Evolutionary conservation across 2,888 invertebrate genomes (phyloP), one percentile per base, ranked within the genome.

Genomic region (Sisyra terminalis): DNA sequence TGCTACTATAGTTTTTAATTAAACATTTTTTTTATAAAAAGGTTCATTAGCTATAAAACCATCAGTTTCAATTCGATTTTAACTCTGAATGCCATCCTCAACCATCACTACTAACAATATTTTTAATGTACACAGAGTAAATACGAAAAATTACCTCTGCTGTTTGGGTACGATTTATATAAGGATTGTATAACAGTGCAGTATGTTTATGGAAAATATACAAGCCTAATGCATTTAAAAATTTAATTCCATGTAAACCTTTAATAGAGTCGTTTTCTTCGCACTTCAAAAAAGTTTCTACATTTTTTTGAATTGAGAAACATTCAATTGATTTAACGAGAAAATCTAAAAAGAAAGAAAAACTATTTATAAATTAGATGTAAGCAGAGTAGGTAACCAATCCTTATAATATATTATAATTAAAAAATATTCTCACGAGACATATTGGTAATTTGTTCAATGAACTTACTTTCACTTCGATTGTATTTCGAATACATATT

Each of bases 151-250:
- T 51, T 58, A 73, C 74, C 61, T 65, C 65, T 38, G 69, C 63
- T 56, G 65, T 69, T 44, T 58, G 55, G 9, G 69, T 66, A 54
- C 72, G 69, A 50, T 75, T 74, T 13, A 70, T 61, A 47, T 64
- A 73, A 1, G 73, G 71, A 48, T 62, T 70, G 49, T 69, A 74
- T 4, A 71, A 65, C 58, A 72, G 62, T 1, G 73, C 71, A 65
- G 73, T 67, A 1, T 69, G 66, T 55, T 73, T 74, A 49, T 75
- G 74, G 1, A 70, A 69, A 39, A 72, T 50, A 3, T 73, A 53
- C 43, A 75, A 53, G 2, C 66, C 69, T 0, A 74, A 49, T 1
- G 73, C 72, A 47, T 70, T 71, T 18, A 73, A 51, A 2, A 66
- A 66, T 49, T 73, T 58, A 38, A 67, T 64, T 1, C 72, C 71